Percentiles rank a stretch among this genome's conserved stretches.
These are phyloP conservation scores for Folsomia candida DNA, from an alignment of 2,888 invertebrate genomes.

Conservation along the genomic window DNA sequence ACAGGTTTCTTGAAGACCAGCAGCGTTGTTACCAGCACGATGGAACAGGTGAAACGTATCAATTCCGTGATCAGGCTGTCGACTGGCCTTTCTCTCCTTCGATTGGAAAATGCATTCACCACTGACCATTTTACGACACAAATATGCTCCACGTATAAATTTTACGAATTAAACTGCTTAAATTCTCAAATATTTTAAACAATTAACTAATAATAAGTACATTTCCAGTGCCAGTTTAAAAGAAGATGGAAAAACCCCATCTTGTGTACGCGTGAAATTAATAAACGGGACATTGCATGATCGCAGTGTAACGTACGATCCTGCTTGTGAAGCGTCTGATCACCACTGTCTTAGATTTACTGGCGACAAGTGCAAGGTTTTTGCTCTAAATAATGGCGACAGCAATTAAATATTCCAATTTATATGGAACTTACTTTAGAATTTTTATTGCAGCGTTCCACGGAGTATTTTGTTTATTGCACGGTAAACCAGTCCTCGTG, in stretches of 20 bases:
- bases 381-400: too few species aligned
- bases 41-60: slow-evolving; percentile 32
- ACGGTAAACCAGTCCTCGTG: slow-evolving; percentile 20
- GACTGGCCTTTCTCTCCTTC: slow-evolving; percentile 18
- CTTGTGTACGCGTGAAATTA: not conserved
- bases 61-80: slow-evolving; percentile 16
- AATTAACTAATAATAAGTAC: too few species aligned
- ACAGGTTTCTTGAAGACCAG: slow-evolving; percentile 22
- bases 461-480: slow-evolving; percentile 24
- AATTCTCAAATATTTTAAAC: too few species aligned
- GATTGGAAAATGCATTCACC: slow-evolving; percentile 19
- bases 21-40: slow-evolving; percentile 7
- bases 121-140: slow-evolving; percentile 28
- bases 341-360: not conserved
- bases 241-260: not conserved
- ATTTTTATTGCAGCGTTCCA: slow-evolving; percentile 8
- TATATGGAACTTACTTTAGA: too few species aligned
- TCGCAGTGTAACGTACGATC: not conserved
- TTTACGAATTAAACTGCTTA: too few species aligned
- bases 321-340: not conserved
- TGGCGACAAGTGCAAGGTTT: not conserved
- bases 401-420: not conserved
- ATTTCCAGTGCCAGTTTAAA: not conserved
- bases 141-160: slow-evolving; percentile 15
- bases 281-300: not conserved